phyloP scores from a whole-genome alignment of 2,888 invertebrate genomes.

The Drosophila mettleri region DNA sequence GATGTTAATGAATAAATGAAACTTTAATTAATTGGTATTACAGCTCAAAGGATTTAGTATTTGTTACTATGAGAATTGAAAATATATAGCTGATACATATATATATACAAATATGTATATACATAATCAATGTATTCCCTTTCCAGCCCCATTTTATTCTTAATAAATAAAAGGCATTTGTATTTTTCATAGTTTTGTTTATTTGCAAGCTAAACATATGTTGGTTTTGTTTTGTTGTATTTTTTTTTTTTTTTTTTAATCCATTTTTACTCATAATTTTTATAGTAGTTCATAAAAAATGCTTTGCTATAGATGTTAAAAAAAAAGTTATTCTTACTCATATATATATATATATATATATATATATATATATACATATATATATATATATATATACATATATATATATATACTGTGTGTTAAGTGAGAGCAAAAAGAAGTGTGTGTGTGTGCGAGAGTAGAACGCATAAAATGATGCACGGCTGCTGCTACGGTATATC shows the following conservation, averaged over 20 bases:
- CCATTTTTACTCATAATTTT: conserved; percentile 66
- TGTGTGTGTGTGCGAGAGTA: conserved; percentile 25
- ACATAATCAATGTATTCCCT: too few relatives aligned
- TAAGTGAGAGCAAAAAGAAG: conserved; percentile 23
- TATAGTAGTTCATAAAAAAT: conserved; percentile 72
- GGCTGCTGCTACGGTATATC: conserved; percentile 28
- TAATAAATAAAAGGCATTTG: conserved; percentile 17
- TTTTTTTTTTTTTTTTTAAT: conserved; percentile 44
- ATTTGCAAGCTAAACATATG: conserved; percentile 72
- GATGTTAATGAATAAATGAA: too few relatives aligned
- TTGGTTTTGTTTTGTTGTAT: conserved; percentile 6
- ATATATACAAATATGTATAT: too few relatives aligned
- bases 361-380: conserved; percentile 21
- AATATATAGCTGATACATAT: too few relatives aligned
- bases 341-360: conserved; percentile 38
- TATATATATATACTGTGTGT: conserved; percentile 30
- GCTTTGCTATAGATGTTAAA: conserved; percentile 64
- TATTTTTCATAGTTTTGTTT: conserved; percentile 55
- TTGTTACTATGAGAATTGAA: too few relatives aligned
- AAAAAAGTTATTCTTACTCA: conserved; percentile 58
- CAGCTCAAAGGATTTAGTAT: too few relatives aligned
- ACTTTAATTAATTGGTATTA: too few relatives aligned
- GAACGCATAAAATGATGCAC: conserved; percentile 36
- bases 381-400: conserved; percentile 30
- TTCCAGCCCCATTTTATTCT: too few relatives aligned